Evolutionary conservation across 2,888 invertebrate species (phyloP).

Genomic region (Oligia strigilis): DNA sequence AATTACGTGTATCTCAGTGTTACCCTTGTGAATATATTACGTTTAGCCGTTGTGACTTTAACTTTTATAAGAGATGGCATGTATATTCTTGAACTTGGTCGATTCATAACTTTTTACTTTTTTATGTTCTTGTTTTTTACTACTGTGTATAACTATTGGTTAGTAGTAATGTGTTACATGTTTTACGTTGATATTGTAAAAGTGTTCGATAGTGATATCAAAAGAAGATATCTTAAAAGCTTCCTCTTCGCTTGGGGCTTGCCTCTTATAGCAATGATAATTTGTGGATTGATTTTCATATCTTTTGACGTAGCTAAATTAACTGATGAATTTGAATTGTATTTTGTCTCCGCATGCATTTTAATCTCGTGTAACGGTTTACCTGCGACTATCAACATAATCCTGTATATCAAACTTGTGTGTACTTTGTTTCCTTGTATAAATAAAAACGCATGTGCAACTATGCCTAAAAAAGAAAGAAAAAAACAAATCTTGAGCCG

Average conservation of each 20-base stretch:
- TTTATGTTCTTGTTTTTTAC: not conserved
- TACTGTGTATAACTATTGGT: slow-evolving; percentile 30
- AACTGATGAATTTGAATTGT: no score
- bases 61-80: not conserved
- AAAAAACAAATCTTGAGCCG: slow-evolving; percentile 25
- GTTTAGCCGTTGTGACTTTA: not conserved
- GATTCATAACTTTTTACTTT: not conserved
- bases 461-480: not conserved
- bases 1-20: slow-evolving; percentile 43
- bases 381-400: slow-evolving; percentile 18
- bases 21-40: slow-evolving; percentile 22
- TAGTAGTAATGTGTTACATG: slow-evolving; percentile 42
- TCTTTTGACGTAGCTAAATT: not conserved
- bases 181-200: slow-evolving; percentile 49
- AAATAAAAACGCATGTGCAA: not conserved
- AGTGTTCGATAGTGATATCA: slow-evolving; percentile 25
- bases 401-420: slow-evolving; percentile 25
- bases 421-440: slow-evolving; percentile 25
- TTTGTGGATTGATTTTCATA: not conserved
- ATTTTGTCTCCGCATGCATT: not conserved
- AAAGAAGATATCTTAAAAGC: slow-evolving; percentile 40
- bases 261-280: slow-evolving; percentile 1
- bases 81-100: not conserved
- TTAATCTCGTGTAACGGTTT: not conserved
- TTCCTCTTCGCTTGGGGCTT: slow-evolving; percentile 37